Conservation (phyloP, 1,140 invertebrate species). For the Pseudomyrmex cubaensis region DNA sequence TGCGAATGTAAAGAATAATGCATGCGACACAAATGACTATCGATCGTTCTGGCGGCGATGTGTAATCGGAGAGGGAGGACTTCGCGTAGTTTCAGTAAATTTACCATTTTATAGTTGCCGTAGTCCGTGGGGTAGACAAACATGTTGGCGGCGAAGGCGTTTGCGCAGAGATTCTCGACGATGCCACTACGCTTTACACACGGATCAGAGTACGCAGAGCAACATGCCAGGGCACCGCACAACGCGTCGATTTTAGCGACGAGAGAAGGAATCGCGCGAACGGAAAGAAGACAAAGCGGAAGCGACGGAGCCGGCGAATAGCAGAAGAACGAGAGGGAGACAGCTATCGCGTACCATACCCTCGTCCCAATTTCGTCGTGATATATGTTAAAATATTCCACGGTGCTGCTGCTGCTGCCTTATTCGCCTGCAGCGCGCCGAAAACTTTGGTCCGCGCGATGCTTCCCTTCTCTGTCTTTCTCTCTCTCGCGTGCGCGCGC, state of each 20-base stretch:
- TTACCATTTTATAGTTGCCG: conserved; percentile 78
- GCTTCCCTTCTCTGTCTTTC: conserved; percentile 40
- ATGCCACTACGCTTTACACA: conserved; percentile 5
- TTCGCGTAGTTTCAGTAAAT: conserved; percentile 30
- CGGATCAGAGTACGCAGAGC: background rate
- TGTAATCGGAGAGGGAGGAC: background rate
- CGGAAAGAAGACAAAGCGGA: conserved; percentile 42
- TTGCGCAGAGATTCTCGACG: conserved; percentile 38
- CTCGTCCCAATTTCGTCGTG: conserved; percentile 74
- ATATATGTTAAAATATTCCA: conserved; percentile 79
- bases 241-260: background rate
- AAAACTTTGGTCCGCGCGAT: conserved; percentile 69
- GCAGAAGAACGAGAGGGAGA: conserved; percentile 28
- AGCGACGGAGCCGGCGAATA: conserved; percentile 29
- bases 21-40: conserved; percentile 29
- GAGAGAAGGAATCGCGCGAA: conserved; percentile 18
- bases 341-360: conserved; percentile 55
- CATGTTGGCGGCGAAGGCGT: conserved; percentile 68
- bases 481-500: background rate
- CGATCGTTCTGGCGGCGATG: background rate
- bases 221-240: background rate
- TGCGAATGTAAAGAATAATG: background rate
- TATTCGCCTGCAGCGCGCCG: conserved; percentile 49
- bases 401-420: conserved; percentile 53
- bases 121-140: conserved; percentile 77